phyloP scores from a whole-genome alignment of 2,113 vertebrate genomes.

The Oncorhynchus mykiss region DNA sequence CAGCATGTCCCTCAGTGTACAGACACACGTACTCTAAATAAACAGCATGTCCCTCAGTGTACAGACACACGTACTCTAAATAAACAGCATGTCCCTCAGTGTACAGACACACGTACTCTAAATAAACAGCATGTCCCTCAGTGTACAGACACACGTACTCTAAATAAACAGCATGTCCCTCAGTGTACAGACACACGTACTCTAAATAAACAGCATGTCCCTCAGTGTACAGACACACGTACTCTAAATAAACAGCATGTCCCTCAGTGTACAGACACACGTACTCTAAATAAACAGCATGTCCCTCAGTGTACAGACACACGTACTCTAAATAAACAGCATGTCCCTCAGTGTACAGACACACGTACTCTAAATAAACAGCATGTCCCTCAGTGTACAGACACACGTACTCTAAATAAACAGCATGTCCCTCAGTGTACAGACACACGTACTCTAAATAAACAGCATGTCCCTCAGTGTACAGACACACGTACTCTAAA shows the following conservation, averaged over 20 bases:
- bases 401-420: not conserved
- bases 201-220: not conserved
- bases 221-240: too few relatives aligned
- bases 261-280: too few relatives aligned
- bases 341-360: too few relatives aligned
- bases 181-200: not conserved
- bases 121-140: not conserved
- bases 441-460: not conserved
- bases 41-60: not conserved
- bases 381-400: too few relatives aligned
- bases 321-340: not conserved
- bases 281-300: not conserved
- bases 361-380: not conserved
- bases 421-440: too few relatives aligned
- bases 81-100: not conserved
- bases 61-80: not conserved
- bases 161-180: constrained; percentile 18
- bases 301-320: too few relatives aligned
- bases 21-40: not conserved
- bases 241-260: not conserved
- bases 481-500: not conserved
- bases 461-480: not conserved
- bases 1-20: too few relatives aligned
- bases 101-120: not conserved
- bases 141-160: not conserved